Evolutionary conservation across 2,888 invertebrate species (phyloP).

Genomic region (Eristalis intricaria): DNA sequence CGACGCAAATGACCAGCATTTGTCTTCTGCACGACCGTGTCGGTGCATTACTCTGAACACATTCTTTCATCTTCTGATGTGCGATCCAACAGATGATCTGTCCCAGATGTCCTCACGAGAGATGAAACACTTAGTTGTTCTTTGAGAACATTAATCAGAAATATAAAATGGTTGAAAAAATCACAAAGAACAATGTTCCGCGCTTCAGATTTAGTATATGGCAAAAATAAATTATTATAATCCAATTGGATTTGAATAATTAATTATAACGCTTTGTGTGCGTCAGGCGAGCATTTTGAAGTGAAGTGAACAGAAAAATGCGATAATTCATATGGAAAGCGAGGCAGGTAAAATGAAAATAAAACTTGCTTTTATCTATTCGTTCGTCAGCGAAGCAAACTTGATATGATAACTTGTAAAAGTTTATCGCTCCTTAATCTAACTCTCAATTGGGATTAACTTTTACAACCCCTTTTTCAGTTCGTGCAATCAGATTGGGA

Average conservation of each 20-base stretch:
- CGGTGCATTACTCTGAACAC: too few species aligned
- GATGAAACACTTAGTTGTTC: too few species aligned
- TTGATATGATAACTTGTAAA: constrained; percentile 53
- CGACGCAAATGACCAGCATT: too few species aligned
- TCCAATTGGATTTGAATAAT: constrained; percentile 82
- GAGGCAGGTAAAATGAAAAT: constrained; percentile 3
- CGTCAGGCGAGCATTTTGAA: constrained; percentile 45
- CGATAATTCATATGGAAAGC: constrained; percentile 40
- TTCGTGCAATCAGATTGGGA: not conserved
- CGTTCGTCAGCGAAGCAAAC: constrained; percentile 12
- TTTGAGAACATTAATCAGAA: too few species aligned
- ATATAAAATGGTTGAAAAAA: not conserved
- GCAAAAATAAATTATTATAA: constrained; percentile 82
- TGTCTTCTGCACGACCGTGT: too few species aligned
- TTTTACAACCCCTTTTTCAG: constrained; percentile 40
- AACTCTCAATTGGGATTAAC: constrained; percentile 68
- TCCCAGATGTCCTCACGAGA: too few species aligned
- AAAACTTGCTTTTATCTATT: constrained; percentile 25
- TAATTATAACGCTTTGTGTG: constrained; percentile 75
- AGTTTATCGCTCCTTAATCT: constrained; percentile 43
- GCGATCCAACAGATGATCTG: too few species aligned
- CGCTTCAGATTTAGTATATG: constrained; percentile 42
- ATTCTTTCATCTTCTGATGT: too few species aligned
- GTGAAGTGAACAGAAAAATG: not conserved
- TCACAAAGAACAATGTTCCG: not conserved